These are phyloP conservation scores for Eciton burchellii DNA, from an alignment of 1,140 invertebrate genomes.

Conservation along the genomic window DNA sequence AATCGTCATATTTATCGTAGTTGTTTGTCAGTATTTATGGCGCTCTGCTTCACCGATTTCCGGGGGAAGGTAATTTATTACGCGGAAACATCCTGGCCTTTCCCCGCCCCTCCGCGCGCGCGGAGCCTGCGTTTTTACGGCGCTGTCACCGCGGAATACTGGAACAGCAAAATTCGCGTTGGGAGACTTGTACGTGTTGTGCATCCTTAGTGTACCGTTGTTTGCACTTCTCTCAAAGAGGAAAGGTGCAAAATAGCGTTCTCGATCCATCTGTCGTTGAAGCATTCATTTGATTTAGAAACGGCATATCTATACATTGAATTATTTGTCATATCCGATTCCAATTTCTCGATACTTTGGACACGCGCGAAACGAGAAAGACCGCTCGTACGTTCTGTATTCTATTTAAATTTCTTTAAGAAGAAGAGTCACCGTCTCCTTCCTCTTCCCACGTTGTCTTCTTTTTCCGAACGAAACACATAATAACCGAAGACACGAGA, in stretches of 20 bases:
- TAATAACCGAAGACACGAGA: not conserved
- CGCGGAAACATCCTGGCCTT: conserved; percentile 5
- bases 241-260: not conserved
- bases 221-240: not conserved
- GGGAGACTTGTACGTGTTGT: not conserved
- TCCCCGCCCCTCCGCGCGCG: too few species aligned
- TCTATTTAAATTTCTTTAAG: too few species aligned
- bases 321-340: too few species aligned
- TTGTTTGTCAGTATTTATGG: conserved; percentile 60
- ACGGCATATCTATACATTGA: too few species aligned
- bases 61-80: conserved; percentile 50
- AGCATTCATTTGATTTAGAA: too few species aligned
- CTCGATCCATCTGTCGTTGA: too few species aligned
- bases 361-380: not conserved
- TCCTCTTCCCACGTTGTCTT: too few species aligned
- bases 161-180: conserved; percentile 14
- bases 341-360: too few species aligned
- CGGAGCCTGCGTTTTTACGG: conserved; percentile 20
- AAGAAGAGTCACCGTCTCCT: too few species aligned
- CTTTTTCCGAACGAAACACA: too few species aligned
- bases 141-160: conserved; percentile 12
- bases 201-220: not conserved
- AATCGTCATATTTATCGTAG: conserved; percentile 49
- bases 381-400: not conserved
- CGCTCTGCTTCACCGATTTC: conserved; percentile 41